These are phyloP conservation scores for Sarcophaga rosellei DNA, from an alignment of 2,888 invertebrate species.

Conservation along the genomic window DNA sequence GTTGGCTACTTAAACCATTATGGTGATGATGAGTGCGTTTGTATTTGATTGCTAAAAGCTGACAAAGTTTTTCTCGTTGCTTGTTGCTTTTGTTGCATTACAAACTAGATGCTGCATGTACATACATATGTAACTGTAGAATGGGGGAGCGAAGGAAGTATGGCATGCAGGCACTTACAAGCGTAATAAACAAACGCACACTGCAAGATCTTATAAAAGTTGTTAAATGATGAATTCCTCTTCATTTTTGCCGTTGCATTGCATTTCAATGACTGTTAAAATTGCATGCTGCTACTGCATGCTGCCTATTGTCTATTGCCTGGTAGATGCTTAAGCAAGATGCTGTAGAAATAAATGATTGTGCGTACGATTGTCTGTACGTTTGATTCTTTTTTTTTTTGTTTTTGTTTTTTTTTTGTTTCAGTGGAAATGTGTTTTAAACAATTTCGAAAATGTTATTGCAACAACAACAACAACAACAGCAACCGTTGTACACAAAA, in stretches of 20 bases:
- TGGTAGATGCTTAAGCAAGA: conserved; percentile 6
- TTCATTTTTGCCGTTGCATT: too few species aligned
- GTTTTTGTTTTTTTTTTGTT: conserved; percentile 73
- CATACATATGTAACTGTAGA: not conserved
- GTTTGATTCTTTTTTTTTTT: conserved; percentile 66
- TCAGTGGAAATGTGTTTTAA: conserved; percentile 76
- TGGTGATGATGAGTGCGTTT: conserved; percentile 60
- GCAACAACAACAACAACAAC: conserved; percentile 51
- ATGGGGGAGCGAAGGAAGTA: not conserved
- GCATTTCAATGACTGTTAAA: too few species aligned
- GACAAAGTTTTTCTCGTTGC: not conserved
- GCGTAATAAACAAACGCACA: not conserved
- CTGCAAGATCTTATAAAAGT: conserved; percentile 57
- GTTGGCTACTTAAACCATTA: conserved; percentile 61
- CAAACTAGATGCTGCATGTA: not conserved
- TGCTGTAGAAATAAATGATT: conserved; percentile 36
- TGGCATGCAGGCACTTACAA: not conserved
- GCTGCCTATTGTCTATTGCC: not conserved
- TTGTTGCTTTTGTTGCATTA: not conserved
- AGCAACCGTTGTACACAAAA: conserved; percentile 46
- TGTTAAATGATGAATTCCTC: conserved; percentile 41
- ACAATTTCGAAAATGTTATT: conserved; percentile 77
- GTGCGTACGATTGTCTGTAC: conserved; percentile 60
- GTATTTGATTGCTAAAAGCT: conserved; percentile 45
- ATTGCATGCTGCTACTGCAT: conserved; percentile 20